Base-by-base conservation (phyloP, 1,140 invertebrate genomes). In the Dufourea novaeangliae region DNA sequence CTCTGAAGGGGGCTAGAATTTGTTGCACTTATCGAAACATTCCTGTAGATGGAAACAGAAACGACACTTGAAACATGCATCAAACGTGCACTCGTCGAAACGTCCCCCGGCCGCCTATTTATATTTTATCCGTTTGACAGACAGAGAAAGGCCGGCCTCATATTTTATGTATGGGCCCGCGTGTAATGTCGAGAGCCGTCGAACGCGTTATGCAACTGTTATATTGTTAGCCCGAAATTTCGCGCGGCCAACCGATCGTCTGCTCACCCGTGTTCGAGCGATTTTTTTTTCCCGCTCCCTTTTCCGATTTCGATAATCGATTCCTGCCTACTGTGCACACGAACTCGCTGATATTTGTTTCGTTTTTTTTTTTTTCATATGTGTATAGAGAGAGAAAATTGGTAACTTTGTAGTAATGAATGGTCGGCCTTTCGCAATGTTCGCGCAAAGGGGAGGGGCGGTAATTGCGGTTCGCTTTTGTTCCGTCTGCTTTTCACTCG, bases 81-180 rank as follows among this genome's bases (percentile, higher is more conserved):
- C 59, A n/a, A 32, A 34, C 20, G n/a, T n/a, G 57, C 57, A 11
- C 34, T 39, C 59, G 59, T 14, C 34, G 59, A 39, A 62, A 62
- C 59, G n/a, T 17, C 7, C n/a, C 34, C n/a, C 34, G 59, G 2
- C 14, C 57, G 17, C 32, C 20, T 61, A 37, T 61, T 61, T 62
- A 39, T 62, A 62, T 62, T 62, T 62, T 39, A 62, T 41, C 59
- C 25, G 59, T 34, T 34, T 62, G 41, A 25, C 59, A 5, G 17
- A n/a, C n/a, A 0, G 8, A 3, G n/a, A 11, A 11, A 25, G 34
- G 10, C 22, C 1, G 20, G 6, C 8, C 52, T 62, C 34, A 62
- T 62, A 62, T 62, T 62, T 62, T 62, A 62, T 62, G 59, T 62
- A 62, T 62, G 59, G 59, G n/a, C n/a, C 59, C 1, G 4, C 34